These are phyloP conservation scores for Torymus tubicola DNA, from an alignment of 2,888 invertebrate species.

Conservation along the genomic window DNA sequence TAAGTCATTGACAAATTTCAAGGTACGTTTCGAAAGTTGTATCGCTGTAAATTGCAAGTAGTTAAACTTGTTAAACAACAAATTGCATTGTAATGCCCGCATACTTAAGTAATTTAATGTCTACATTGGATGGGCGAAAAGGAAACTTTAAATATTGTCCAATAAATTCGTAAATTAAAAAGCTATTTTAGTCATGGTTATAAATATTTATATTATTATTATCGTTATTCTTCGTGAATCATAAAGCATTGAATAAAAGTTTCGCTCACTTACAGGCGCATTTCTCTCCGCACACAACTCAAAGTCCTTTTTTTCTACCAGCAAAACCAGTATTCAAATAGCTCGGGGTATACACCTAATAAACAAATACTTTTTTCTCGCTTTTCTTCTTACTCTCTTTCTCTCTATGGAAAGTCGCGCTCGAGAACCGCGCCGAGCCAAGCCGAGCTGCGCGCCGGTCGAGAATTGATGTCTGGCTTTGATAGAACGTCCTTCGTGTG, in stretches of 20 bases:
- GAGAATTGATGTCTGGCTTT: slow-evolving; percentile 53
- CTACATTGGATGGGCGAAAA: too few relatives aligned
- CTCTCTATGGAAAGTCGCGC: slow-evolving; percentile 29
- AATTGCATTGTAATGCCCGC: too few relatives aligned
- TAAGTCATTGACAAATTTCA: too few relatives aligned
- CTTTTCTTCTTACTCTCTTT: slow-evolving; percentile 18
- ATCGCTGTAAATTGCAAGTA: too few relatives aligned
- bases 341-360: slow-evolving; percentile 18
- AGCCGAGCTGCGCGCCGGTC: not conserved
- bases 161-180: not conserved
- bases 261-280: not conserved
- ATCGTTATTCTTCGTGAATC: not conserved
- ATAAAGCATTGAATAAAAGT: slow-evolving; percentile 22
- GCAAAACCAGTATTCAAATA: slow-evolving; percentile 40
- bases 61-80: too few relatives aligned
- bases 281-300: not conserved
- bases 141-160: too few relatives aligned
- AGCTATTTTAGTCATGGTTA: too few relatives aligned
- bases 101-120: too few relatives aligned
- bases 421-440: not conserved
- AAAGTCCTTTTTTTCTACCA: not conserved
- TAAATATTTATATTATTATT: not conserved
- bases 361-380: slow-evolving; percentile 41
- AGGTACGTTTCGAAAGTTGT: too few relatives aligned
- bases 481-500: slow-evolving; percentile 49